These are phyloP conservation scores for Aphis craccivora DNA, from an alignment of 1,140 invertebrate species.

Conservation along the genomic window DNA sequence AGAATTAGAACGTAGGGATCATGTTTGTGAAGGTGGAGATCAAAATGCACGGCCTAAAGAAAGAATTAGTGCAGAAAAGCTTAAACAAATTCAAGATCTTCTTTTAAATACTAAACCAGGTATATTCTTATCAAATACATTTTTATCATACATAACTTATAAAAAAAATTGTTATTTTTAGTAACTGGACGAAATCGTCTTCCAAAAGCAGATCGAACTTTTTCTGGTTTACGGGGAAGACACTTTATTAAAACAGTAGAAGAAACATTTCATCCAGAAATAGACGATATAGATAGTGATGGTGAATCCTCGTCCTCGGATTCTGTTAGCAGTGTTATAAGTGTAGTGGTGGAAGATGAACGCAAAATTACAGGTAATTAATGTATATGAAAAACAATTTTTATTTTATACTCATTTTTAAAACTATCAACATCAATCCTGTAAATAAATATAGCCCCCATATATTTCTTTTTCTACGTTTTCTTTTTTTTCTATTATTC, in stretches of 20 bases:
- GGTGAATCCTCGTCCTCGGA: slow-evolving; percentile 86
- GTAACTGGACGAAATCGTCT: slow-evolving; percentile 33
- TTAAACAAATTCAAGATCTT: slow-evolving; percentile 75
- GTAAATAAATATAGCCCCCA: neutral
- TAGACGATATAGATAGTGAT: slow-evolving; percentile 88
- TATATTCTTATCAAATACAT: neutral
- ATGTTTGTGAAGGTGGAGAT: slow-evolving; percentile 59
- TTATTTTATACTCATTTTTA: neutral
- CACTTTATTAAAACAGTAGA: slow-evolving; percentile 63
- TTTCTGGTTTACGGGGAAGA: slow-evolving; percentile 51
- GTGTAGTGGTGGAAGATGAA: slow-evolving; percentile 64
- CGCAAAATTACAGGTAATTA: slow-evolving; percentile 28
- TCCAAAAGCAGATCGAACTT: slow-evolving; percentile 48
- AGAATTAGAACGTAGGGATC: slow-evolving; percentile 58
- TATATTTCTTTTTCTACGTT: neutral
- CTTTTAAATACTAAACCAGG: slow-evolving; percentile 62
- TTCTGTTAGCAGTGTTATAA: slow-evolving; percentile 84
- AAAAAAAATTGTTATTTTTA: slow-evolving; percentile 6
- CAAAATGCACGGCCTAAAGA: slow-evolving; percentile 43
- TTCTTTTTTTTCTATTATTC: neutral
- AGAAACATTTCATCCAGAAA: slow-evolving; percentile 89
- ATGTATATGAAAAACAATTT: neutral
- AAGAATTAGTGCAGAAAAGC: slow-evolving; percentile 65
- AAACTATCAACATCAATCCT: neutral
- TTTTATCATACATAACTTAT: neutral